These are phyloP conservation scores for Mesorhabditis sp. DNA, from an alignment of 2,888 invertebrate species.

Conservation along the genomic window DNA sequence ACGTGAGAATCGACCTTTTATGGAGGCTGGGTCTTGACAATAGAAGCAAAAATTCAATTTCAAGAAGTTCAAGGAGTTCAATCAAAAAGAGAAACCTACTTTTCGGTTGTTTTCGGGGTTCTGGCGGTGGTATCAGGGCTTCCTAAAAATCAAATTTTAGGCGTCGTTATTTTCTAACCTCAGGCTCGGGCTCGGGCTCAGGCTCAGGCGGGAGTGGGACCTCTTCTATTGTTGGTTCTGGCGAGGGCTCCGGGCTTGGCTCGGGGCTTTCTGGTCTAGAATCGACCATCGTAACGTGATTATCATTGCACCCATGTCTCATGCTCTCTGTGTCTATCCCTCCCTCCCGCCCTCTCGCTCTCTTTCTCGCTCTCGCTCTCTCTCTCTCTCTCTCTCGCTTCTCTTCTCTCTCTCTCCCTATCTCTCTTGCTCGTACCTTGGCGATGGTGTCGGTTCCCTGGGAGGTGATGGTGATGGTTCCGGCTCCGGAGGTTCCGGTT, in stretches of 20 bases:
- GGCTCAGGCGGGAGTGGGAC: constrained; percentile 37
- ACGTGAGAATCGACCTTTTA: no score
- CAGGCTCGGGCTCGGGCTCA: constrained; percentile 21
- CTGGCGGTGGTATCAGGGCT: neutral
- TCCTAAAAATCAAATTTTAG: neutral
- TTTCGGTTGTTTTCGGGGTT: constrained; percentile 6
- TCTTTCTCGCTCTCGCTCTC: no score
- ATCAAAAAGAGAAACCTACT: constrained; percentile 3
- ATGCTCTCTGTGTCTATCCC: neutral
- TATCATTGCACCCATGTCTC: no score
- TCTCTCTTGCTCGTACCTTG: constrained; percentile 19
- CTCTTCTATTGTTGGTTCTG: constrained; percentile 14
- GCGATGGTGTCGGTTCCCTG: constrained; percentile 21
- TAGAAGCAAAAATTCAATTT: no score
- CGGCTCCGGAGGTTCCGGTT: constrained; percentile 15
- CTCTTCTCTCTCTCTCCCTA: no score
- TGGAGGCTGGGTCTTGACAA: no score
- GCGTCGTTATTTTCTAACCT: neutral
- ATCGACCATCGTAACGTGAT: constrained; percentile 1
- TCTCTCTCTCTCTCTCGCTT: no score
- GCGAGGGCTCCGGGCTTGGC: constrained; percentile 13
- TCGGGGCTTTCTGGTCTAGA: constrained; percentile 13
- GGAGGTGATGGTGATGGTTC: constrained; percentile 25
- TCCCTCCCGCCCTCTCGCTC: no score
- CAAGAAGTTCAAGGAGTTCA: neutral